Base-by-base conservation (phyloP, 2,797 vertebrate genomes). In the Neosilurus mollespiculum region DNA sequence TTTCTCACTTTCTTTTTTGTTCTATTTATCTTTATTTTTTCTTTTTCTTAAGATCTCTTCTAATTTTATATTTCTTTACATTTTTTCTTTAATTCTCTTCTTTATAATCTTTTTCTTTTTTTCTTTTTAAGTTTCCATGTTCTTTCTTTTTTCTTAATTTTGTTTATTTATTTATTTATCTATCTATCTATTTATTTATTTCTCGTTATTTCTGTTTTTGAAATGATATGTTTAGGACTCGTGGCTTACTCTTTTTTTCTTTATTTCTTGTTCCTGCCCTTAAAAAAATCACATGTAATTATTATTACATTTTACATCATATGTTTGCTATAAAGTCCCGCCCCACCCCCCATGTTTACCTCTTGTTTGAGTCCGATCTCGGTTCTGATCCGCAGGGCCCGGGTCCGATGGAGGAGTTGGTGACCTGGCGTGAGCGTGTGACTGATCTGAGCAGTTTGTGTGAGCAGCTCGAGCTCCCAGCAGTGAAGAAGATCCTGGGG, bases 321-420 rank as follows among this genome's bases (percentile, higher is more conserved):
- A 18, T 73, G n/a, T 3, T 16, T 67, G 4, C 9, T 34, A 2
- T 67, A 37, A 37, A 10, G 9, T 12, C 6, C 4, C 9, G 0
- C 1, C 34, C 15, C n/a, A n/a, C 2, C 12, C 30, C 3, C 26
- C 24, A 6, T 2, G 15, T 34, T 69, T 20, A 22, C 34, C 3
- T 43, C 22, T 22, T 22, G 37, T n/a, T 49, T n/a, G 49, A 24
- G 5, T 72, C 22, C 7, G 49, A 53, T 73, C 51, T 54, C 15
- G n/a, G 51, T 30, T 12, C 11, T 15, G 73, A 43, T 85, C n/a
- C 5, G 81, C 92, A 96, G 98, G 95, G 89, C 7, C 90, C 94
- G 0, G 91, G 96, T 26, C 97, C 97, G 0, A 87, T 99, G 89
- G 95, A 96, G 0, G 97, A 99, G 90, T 91, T 98, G 15, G 92